Percentiles rank a stretch among this genome's conserved stretches.
phyloP scores from a whole-genome alignment of 1,140 invertebrate genomes.

The Alviniconcha marisindica region DNA sequence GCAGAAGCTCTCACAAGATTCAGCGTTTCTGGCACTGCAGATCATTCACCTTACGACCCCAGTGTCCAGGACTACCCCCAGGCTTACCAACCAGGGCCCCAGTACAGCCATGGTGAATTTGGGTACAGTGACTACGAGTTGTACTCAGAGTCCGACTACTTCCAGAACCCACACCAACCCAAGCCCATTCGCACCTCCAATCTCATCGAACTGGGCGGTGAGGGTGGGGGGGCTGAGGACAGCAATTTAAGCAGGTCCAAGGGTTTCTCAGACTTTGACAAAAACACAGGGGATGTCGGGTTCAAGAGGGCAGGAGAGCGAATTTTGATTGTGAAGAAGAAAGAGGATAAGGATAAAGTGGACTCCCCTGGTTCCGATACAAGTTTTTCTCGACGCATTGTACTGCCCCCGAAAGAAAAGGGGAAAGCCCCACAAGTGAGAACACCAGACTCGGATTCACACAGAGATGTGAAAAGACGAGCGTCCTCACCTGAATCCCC shows the following conservation, averaged over 20 bases:
- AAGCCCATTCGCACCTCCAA: background rate
- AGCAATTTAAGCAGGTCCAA: background rate
- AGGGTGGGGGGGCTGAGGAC: background rate
- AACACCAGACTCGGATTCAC: background rate
- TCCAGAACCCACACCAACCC: background rate
- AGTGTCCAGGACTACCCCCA: background rate
- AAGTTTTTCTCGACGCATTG: constrained; percentile 29
- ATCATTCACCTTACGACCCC: constrained; percentile 13
- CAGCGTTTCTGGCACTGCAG: background rate
- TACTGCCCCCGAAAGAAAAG: constrained; percentile 29
- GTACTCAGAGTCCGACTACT: background rate
- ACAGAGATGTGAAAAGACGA: constrained; percentile 20
- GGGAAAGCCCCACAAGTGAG: background rate
- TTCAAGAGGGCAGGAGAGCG: constrained; percentile 27
- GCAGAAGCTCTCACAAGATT: too few species aligned
- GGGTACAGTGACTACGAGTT: background rate
- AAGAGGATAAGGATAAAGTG: constrained; percentile 15
- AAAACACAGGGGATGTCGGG: background rate
- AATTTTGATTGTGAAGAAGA: constrained; percentile 31
- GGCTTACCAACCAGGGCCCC: background rate
- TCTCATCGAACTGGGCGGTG: constrained; percentile 16
- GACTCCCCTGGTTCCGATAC: constrained; percentile 16
- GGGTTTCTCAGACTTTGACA: constrained; percentile 3
- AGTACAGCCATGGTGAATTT: background rate
- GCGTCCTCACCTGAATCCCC: background rate